A percentile compares a stretch with the other conserved stretches of the same genome.
phyloP scores from a whole-genome alignment of 2,888 invertebrate genomes.

The Dolomedes plantarius region DNA sequence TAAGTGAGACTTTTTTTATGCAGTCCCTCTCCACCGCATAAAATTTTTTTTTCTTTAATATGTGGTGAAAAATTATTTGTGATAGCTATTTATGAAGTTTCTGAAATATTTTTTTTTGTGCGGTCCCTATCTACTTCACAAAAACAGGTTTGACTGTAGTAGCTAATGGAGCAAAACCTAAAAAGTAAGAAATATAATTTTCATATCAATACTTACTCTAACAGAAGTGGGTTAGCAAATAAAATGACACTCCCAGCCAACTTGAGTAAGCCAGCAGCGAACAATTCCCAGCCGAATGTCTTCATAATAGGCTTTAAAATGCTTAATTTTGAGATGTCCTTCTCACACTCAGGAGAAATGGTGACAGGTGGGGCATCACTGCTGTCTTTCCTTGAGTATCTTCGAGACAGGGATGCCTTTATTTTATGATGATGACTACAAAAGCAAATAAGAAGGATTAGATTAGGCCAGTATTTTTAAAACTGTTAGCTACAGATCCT shows the following conservation, averaged over 20 bases:
- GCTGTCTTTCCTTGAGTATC: slow-evolving; percentile 38
- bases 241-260: slow-evolving; percentile 88
- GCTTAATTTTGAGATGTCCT: slow-evolving; percentile 40
- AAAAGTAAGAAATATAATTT: too few species aligned
- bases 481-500: too few species aligned
- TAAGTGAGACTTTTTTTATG: too few species aligned
- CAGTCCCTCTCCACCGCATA: too few species aligned
- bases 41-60: too few species aligned
- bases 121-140: too few species aligned
- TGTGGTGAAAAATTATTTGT: too few species aligned
- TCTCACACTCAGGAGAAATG: not conserved
- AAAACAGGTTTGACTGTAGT: too few species aligned
- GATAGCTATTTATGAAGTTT: too few species aligned
- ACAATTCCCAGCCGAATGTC: slow-evolving; percentile 90
- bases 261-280: slow-evolving; percentile 89
- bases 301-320: slow-evolving; percentile 88
- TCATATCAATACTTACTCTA: slow-evolving; percentile 87
- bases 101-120: too few species aligned
- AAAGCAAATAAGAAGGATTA: not conserved
- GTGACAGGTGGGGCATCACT: slow-evolving; percentile 6
- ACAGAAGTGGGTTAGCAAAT: slow-evolving; percentile 92
- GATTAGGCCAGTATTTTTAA: too few species aligned
- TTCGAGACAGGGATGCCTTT: slow-evolving; percentile 24
- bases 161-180: too few species aligned
- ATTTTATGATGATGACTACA: slow-evolving; percentile 31